phyloP scores from a whole-genome alignment of 2,888 invertebrate genomes.

The Gymnosoma rotundatum region DNA sequence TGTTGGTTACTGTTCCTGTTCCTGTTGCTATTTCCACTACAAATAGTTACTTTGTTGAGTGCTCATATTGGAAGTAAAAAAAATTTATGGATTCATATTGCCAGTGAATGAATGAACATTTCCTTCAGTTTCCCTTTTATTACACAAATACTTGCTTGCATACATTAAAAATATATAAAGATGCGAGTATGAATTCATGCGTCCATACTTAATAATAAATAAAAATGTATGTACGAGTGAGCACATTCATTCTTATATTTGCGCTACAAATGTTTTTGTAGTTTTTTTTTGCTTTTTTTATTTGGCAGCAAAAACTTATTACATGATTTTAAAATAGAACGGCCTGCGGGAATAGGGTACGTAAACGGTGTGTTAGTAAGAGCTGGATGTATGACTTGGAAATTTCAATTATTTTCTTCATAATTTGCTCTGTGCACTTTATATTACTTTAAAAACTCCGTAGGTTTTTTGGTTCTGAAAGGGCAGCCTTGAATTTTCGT shows the following conservation, averaged over 20 bases:
- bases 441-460: too few species aligned
- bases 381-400: too few species aligned
- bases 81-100: conserved; percentile 58
- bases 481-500: too few species aligned
- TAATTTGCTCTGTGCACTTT: too few species aligned
- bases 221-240: too few species aligned
- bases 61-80: conserved; percentile 34
- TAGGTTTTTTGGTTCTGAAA: too few species aligned
- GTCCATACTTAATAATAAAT: background rate
- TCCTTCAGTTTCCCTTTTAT: conserved; percentile 64
- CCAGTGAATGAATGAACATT: conserved; percentile 58
- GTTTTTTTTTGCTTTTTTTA: background rate
- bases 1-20: conserved; percentile 39
- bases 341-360: background rate
- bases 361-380: too few species aligned
- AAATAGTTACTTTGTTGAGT: conserved; percentile 7
- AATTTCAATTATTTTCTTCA: too few species aligned
- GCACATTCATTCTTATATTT: background rate
- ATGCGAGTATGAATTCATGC: background rate
- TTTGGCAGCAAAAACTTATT: background rate
- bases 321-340: conserved; percentile 7
- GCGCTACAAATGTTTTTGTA: background rate
- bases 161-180: background rate
- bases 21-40: conserved; percentile 45
- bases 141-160: conserved; percentile 1